phyloP scores from a whole-genome alignment of 2,113 vertebrate species.

The Eira barbara region DNA sequence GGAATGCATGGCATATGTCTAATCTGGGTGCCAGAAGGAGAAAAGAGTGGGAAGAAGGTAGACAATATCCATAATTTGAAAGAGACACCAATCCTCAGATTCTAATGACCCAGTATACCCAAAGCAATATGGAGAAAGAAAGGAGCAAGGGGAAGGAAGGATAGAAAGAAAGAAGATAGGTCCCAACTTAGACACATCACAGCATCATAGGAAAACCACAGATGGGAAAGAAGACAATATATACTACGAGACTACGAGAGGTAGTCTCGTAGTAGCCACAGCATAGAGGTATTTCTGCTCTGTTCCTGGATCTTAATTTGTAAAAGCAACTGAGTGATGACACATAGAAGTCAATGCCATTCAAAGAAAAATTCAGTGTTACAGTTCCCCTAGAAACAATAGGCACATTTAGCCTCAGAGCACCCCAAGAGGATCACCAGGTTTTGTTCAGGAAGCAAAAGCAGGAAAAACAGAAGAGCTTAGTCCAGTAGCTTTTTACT shows the following conservation, averaged over 20 bases:
- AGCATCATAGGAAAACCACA: not conserved
- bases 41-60: not conserved
- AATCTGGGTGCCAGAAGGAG: no score
- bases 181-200: not conserved
- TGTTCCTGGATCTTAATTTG: not conserved
- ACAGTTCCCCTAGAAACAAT: not conserved
- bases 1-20: not conserved
- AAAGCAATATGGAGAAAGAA: not conserved
- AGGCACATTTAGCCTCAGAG: rapidly evolving
- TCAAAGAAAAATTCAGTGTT: not conserved
- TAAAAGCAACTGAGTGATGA: not conserved
- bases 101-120: not conserved
- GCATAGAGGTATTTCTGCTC: not conserved
- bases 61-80: not conserved
- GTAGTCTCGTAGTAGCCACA: not conserved
- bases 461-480: not conserved
- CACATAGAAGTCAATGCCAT: not conserved
- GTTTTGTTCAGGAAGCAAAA: not conserved
- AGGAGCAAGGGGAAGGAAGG: not conserved
- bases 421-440: not conserved
- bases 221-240: not conserved
- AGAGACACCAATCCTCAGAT: not conserved
- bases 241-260: not conserved
- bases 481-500: not conserved
- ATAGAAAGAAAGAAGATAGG: not conserved